Percentiles rank a stretch among this genome's conserved stretches.
Conservation (phyloP, 2,888 invertebrate genomes). For the Chironomus riparius region DNA sequence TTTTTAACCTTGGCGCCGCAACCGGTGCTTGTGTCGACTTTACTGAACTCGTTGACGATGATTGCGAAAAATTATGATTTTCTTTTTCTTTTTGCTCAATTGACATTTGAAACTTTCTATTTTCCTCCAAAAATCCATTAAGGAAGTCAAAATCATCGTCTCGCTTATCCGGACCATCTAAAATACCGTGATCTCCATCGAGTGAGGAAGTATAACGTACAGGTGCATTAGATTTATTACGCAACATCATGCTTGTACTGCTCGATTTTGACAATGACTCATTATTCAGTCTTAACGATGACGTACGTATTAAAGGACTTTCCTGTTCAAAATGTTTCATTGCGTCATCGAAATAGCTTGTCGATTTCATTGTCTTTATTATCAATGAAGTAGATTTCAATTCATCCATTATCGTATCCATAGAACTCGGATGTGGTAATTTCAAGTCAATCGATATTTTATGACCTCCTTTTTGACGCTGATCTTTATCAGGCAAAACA, state of each 20-base stretch:
- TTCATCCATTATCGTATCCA: conserved; percentile 30
- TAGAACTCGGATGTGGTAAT: conserved; percentile 19
- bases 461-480: neutral
- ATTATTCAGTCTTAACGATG: conserved; percentile 29
- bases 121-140: conserved; percentile 24
- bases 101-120: conserved; percentile 21
- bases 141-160: conserved; percentile 21
- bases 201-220: conserved; percentile 30
- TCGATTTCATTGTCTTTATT: conserved; percentile 41
- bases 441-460: conserved; percentile 26
- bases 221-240: conserved; percentile 12
- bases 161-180: neutral
- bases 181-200: conserved; percentile 29
- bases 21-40: conserved; percentile 31
- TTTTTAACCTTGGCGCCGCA: conserved; percentile 38
- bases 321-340: conserved; percentile 36
- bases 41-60: neutral
- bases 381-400: conserved; percentile 42
- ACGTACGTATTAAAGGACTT: conserved; percentile 7
- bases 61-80: neutral
- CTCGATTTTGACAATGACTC: conserved; percentile 29
- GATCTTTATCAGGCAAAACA: conserved; percentile 12
- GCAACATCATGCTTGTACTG: conserved; percentile 28
- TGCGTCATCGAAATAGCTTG: conserved; percentile 41
- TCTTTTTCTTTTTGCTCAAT: conserved; percentile 6